Percentiles rank a stretch among this genome's conserved stretches.
phyloP scores from a whole-genome alignment of 2,888 invertebrate genomes.

The Nomada fabriciana region DNA sequence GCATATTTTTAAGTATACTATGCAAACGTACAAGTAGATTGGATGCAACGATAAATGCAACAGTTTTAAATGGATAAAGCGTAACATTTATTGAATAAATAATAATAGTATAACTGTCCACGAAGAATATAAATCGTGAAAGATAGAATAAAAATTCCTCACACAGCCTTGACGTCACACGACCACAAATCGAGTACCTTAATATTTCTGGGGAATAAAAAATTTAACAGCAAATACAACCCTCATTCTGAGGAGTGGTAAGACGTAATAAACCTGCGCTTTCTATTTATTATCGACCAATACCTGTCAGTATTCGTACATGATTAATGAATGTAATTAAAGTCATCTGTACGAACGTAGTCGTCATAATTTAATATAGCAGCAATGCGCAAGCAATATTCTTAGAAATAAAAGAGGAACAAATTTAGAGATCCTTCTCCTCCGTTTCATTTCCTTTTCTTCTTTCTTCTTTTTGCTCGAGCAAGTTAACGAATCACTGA shows the following conservation, averaged over 20 bases:
- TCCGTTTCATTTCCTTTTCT: neutral
- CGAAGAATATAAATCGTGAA: too few relatives aligned
- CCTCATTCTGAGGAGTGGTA: too few relatives aligned
- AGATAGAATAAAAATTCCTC: too few relatives aligned
- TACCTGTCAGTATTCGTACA: neutral
- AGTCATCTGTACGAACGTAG: neutral
- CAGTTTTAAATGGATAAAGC: too few relatives aligned
- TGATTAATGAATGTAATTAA: neutral
- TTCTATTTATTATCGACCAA: neutral
- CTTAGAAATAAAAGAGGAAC: neutral
- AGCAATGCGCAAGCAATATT: neutral
- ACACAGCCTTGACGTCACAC: too few relatives aligned
- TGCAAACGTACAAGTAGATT: too few relatives aligned
- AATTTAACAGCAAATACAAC: neutral
- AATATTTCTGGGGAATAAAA: neutral
- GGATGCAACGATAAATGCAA: too few relatives aligned
- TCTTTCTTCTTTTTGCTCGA: neutral
- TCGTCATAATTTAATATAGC: neutral
- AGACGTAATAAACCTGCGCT: too few relatives aligned
- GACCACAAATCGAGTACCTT: too few relatives aligned
- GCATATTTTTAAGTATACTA: too few relatives aligned
- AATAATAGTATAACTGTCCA: too few relatives aligned
- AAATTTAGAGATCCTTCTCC: neutral
- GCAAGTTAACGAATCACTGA: slow-evolving; percentile 21
- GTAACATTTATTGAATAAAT: too few relatives aligned